phyloP scores from a whole-genome alignment of 2,797 vertebrate genomes.

The Spinus olivaceus region DNA sequence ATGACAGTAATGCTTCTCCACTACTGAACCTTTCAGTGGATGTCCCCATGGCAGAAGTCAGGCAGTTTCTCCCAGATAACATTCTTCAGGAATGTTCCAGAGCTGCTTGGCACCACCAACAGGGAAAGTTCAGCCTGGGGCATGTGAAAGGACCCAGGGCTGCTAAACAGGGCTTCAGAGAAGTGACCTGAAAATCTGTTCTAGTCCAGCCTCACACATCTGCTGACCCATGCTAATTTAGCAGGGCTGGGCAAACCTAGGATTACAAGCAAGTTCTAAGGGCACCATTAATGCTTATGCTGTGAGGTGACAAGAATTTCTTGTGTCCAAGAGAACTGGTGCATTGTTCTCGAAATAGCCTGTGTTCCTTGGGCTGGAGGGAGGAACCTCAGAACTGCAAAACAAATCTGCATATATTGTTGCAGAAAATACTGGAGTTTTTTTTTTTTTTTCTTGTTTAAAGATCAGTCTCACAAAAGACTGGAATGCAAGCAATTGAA shows the following conservation, averaged over 20 bases:
- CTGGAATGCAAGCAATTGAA: not conserved
- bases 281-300: not conserved
- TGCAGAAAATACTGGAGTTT: not conserved
- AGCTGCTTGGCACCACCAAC: not conserved
- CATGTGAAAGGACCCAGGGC: conserved; percentile 38
- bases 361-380: not conserved
- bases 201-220: not conserved
- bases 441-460: not conserved
- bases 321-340: not conserved
- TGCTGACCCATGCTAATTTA: conserved; percentile 5
- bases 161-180: not conserved
- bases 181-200: conserved; percentile 31
- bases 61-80: not conserved
- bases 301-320: not conserved
- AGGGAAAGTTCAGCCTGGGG: conserved; percentile 27
- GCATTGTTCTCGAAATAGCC: not conserved
- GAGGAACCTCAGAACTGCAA: not conserved
- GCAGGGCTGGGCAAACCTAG: not conserved
- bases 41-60: not conserved
- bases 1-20: not conserved
- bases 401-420: not conserved
- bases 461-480: not conserved
- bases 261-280: not conserved
- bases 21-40: not conserved
- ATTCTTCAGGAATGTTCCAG: conserved; percentile 7